Evolutionary conservation across 1,140 invertebrate genomes (phyloP).

Genomic region (Habropoda laboriosa): DNA sequence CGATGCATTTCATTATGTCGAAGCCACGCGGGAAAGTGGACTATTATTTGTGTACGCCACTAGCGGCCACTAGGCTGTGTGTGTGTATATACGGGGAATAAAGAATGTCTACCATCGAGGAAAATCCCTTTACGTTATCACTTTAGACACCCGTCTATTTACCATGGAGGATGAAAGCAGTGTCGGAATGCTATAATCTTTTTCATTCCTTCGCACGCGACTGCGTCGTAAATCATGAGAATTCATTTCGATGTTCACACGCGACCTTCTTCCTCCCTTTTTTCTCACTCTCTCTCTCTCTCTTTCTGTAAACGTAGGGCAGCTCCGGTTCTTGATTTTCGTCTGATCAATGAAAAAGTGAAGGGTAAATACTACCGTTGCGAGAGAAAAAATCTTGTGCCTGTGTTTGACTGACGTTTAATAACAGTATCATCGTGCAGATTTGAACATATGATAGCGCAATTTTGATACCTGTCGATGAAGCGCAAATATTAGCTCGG

Average conservation of each 20-base stretch:
- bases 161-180: slow-evolving; percentile 35
- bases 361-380: neutral
- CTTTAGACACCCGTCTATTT: slow-evolving; percentile 62
- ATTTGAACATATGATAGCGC: no score
- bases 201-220: neutral
- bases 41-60: slow-evolving; percentile 46
- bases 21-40: slow-evolving; percentile 60
- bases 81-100: slow-evolving; percentile 19
- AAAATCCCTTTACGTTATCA: slow-evolving; percentile 58
- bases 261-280: neutral
- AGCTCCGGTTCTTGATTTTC: neutral
- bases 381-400: neutral
- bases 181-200: slow-evolving; percentile 26
- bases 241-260: slow-evolving; percentile 32
- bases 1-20: slow-evolving; percentile 71
- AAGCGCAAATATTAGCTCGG: no score
- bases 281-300: no score
- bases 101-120: slow-evolving; percentile 27
- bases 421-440: no score
- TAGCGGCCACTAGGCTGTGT: neutral
- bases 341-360: slow-evolving; percentile 14
- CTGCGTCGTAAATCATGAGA: slow-evolving; percentile 20
- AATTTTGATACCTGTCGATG: no score
- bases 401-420: neutral
- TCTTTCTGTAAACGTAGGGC: neutral